A percentile compares a stretch with the other conserved stretches of the same genome.
phyloP scores from a whole-genome alignment of 2,888 invertebrate species.

The Cordilura impudica region DNA sequence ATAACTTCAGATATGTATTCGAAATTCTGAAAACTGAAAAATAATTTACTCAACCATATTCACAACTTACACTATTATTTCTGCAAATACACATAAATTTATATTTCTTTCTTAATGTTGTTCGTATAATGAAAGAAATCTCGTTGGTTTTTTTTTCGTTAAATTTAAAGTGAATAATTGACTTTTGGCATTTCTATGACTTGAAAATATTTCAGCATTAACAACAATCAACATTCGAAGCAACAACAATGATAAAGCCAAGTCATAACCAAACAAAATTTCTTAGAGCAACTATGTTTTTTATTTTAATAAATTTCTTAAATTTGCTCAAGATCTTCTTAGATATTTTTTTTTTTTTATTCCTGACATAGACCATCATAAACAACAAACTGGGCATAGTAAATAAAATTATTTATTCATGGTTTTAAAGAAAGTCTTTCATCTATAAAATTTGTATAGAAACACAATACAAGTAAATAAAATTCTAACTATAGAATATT shows the following conservation, averaged over 20 bases:
- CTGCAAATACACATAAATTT: no score
- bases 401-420: not conserved
- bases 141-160: not conserved
- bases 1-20: no score
- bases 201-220: constrained; percentile 16
- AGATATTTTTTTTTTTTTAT: not conserved
- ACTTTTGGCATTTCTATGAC: constrained; percentile 35
- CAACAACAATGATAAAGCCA: not conserved
- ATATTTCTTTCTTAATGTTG: not conserved
- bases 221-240: not conserved
- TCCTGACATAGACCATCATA: not conserved
- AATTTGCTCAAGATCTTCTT: not conserved
- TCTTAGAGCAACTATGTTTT: not conserved
- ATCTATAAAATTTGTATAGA: not conserved
- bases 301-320: not conserved
- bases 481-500: not conserved
- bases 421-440: not conserved
- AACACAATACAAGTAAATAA: not conserved
- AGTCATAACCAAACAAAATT: not conserved
- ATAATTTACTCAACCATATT: no score
- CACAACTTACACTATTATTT: no score
- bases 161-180: constrained; percentile 15
- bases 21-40: no score
- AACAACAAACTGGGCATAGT: constrained; percentile 9
- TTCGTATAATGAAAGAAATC: not conserved